Evolutionary conservation across 1,140 invertebrate genomes (phyloP).

Genomic region (Solen grandis): DNA sequence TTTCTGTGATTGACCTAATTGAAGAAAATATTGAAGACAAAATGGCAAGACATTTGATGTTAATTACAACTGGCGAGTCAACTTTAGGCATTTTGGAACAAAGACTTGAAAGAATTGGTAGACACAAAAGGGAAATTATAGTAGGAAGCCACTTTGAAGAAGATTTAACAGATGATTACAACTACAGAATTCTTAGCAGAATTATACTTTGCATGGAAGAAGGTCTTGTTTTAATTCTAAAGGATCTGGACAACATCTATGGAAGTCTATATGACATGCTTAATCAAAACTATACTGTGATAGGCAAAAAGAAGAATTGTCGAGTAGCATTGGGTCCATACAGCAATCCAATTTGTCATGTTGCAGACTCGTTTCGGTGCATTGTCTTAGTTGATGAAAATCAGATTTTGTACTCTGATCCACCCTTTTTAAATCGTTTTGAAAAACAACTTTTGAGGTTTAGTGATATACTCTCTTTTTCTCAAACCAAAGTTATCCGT

Average conservation of each 20-base stretch:
- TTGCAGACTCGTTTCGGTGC: conserved; percentile 70
- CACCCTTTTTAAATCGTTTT: conserved; percentile 73
- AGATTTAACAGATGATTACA: conserved; percentile 69
- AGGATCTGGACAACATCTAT: conserved; percentile 71
- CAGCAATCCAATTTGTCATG: conserved; percentile 73
- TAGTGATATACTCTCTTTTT: conserved; percentile 52
- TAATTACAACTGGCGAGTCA: conserved; percentile 65
- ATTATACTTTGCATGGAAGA: conserved; percentile 76
- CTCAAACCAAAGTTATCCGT: conserved; percentile 1
- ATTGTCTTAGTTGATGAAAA: conserved; percentile 70
- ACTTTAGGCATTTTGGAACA: conserved; percentile 60
- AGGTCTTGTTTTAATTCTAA: conserved; percentile 68
- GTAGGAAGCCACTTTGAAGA: conserved; percentile 73
- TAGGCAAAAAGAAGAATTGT: conserved; percentile 71
- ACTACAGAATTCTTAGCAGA: conserved; percentile 70
- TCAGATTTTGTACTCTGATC: conserved; percentile 66
- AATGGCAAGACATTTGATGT: conserved; percentile 63
- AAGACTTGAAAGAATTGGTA: conserved; percentile 42
- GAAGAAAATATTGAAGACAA: conserved; percentile 62
- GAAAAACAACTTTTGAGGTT: conserved; percentile 70
- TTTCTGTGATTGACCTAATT: conserved; percentile 56
- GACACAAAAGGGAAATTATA: conserved; percentile 57
- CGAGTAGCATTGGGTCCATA: conserved; percentile 69
- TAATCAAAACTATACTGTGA: conserved; percentile 73
- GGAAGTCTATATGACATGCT: conserved; percentile 75